Percentiles rank a stretch among this genome's conserved stretches.
These are phyloP conservation scores for Chrysolina americana DNA, from an alignment of 2,888 invertebrate genomes.

Conservation along the genomic window DNA sequence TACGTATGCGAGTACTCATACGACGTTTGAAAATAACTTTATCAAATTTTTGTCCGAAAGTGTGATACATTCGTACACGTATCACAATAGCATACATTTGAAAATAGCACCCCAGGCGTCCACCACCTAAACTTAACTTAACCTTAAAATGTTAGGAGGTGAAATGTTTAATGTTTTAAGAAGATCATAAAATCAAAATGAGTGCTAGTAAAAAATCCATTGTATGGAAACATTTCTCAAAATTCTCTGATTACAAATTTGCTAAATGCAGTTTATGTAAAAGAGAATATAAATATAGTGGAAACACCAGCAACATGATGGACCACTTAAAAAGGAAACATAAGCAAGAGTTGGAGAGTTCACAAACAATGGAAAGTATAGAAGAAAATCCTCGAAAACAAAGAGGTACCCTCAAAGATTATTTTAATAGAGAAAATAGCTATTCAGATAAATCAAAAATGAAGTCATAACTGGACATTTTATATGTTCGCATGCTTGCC, in stretches of 20 bases:
- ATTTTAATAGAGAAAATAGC: not conserved
- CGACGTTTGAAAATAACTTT: too few relatives aligned
- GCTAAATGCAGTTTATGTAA: not conserved
- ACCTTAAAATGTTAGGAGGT: too few relatives aligned
- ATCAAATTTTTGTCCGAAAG: too few relatives aligned
- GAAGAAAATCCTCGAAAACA: not conserved
- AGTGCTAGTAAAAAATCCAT: too few relatives aligned
- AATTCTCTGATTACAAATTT: not conserved
- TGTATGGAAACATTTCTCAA: not conserved
- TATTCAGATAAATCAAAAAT: not conserved
- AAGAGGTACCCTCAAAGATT: not conserved
- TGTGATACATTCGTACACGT: too few relatives aligned
- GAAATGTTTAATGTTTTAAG: too few relatives aligned
- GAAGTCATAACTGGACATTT: not conserved
- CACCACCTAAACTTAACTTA: too few relatives aligned
- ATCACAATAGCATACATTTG: too few relatives aligned
- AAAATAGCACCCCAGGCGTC: too few relatives aligned
- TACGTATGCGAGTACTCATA: too few relatives aligned
- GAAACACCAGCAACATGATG: not conserved
- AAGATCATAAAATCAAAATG: too few relatives aligned
- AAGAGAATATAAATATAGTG: not conserved
- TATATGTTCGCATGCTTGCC: constrained; percentile 6
- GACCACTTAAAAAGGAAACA: not conserved
- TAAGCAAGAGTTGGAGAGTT: not conserved
- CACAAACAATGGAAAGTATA: not conserved